These are phyloP conservation scores for Odontophorus gujanensis DNA, from an alignment of 2,113 vertebrate genomes.

Conservation along the genomic window DNA sequence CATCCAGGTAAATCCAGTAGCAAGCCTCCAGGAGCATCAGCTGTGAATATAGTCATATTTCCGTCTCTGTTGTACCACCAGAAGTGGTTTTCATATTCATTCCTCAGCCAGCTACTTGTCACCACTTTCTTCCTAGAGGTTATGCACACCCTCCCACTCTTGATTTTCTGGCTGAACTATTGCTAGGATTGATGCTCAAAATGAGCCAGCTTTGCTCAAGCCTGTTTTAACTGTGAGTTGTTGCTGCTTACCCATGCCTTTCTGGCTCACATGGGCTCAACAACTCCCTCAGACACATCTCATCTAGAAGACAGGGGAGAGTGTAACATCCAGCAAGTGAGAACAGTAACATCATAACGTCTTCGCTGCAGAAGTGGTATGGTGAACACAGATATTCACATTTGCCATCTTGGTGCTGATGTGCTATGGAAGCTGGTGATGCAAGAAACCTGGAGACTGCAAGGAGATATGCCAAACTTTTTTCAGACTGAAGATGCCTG, in stretches of 20 bases:
- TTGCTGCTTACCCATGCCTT: not conserved
- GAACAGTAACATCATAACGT: not conserved
- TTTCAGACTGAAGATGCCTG: not conserved
- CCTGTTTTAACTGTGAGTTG: not conserved
- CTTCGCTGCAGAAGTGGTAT: not conserved
- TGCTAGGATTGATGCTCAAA: constrained; percentile 27
- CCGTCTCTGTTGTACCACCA: constrained; percentile 18
- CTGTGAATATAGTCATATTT: not conserved
- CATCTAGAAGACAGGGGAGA: not conserved
- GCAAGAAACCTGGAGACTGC: not conserved
- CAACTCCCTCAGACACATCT: not conserved
- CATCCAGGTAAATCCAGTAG: constrained; percentile 20
- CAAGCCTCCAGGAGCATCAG: not conserved
- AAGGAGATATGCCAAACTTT: not conserved
- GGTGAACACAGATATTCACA: not conserved
- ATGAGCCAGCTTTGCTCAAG: constrained; percentile 21
- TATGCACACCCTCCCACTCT: constrained; percentile 17
- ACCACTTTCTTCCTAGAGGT: constrained; percentile 63
- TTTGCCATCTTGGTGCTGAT: not conserved
- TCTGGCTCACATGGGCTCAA: not conserved
- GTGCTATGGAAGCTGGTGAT: not conserved
- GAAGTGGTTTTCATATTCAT: constrained; percentile 12
- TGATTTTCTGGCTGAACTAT: constrained; percentile 46
- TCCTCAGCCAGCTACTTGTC: constrained; percentile 60
- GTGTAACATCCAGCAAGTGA: not conserved